Base-by-base conservation (phyloP, 2,888 invertebrate genomes). In the Tuta absoluta region DNA sequence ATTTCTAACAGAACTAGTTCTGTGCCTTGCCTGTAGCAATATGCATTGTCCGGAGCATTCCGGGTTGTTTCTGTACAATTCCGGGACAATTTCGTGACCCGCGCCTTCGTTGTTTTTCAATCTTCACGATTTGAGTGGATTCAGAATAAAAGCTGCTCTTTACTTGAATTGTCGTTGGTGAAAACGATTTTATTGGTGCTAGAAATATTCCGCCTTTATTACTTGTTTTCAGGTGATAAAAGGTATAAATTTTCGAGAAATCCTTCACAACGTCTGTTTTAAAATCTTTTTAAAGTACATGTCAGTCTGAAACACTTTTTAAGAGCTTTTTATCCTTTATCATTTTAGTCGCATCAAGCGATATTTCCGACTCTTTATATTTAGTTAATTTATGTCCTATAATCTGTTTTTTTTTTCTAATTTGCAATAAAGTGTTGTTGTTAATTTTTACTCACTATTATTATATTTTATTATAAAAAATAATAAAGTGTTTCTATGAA, bases 31-130 rank as follows among this genome's bases (percentile, higher is more conserved):
- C 61, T 49, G 61, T 61, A 61, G 65, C 63, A 63, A 66, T 63
- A 66, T 63, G 66, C 63, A 66, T 66, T 66, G 66, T 66, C 61
- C 66, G 62, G 61, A n/a, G 38, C 63, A 60, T 41, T 38, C 49
- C 51, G 61, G 62, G 59, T 62, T 63, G 53, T 37, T 48, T 45
- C 63, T 33, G 59, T 21, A 60, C 60, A 57, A 62, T 65, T 51
- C 62, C 65, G 62, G 65, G 49, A 65, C 65, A 63, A 65, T 62
- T 63, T 49, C 62, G 65, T 62, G 65, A 65, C 62, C 65, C 63
- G 23, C 48, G 45, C 63, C 48, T 65, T 63, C 56, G 63, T 63
- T 62, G 61, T 66, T 66, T 66, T 66, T 61, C 66, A 66, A 66
- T 62, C 66, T 66, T 62, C 63, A 38, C 62, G 51, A 63, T 65